Evolutionary conservation across 64 coral and sea anemone genomes (phyloP), one percentile per base, ranked within the genome.

Genomic region (Catalaphyllia jardinei): DNA sequence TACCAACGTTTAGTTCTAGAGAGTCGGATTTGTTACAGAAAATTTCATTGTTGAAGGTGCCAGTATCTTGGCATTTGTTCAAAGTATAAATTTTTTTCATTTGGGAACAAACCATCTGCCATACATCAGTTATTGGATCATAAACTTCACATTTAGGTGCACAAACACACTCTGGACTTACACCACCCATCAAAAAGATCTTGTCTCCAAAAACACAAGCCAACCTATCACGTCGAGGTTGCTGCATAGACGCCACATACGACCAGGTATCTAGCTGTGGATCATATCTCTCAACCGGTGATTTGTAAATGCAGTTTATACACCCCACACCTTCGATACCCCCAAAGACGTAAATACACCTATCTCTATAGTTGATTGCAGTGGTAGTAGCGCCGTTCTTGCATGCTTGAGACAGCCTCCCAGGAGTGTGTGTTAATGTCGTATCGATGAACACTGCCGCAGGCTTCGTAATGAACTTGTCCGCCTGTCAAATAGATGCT

Each of bases 301-400:
- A 67, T 22, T 67, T 67, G 63, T 67, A 67, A 67, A 67, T n/a
- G 6, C 22, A 25, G 31, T 84, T 84, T 9, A 81, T 4, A 38
- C 79, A 63, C 31, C 42, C 80, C 31, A 31, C 24, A 15, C 60
- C 61, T 20, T 84, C 80, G 0, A 24, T 50, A 11, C 80, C 80
- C 46, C 80, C 80, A 69, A 84, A 84, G 59, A 84, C 62, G 29
- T 67, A 84, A 31, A 84, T 84, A 31, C 46, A 84, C 80, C 20
- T 84, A 22, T 84, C 35, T 33, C 64, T 84, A 62, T 49, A 84
- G 38, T 69, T 84, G 19, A 84, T 59, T 31, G 62, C 80, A 28
- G 19, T 67, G 62, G 7, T 84, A 35, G 62, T 69, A 84, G 7
- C 80, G 62, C 35, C 33, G 80, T 35, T 84, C 80, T 39, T 31